A percentile compares a stretch with the other conserved stretches of the same genome.
These are phyloP conservation scores for Lerema accius DNA, from an alignment of 1,140 invertebrate species.

Conservation along the genomic window DNA sequence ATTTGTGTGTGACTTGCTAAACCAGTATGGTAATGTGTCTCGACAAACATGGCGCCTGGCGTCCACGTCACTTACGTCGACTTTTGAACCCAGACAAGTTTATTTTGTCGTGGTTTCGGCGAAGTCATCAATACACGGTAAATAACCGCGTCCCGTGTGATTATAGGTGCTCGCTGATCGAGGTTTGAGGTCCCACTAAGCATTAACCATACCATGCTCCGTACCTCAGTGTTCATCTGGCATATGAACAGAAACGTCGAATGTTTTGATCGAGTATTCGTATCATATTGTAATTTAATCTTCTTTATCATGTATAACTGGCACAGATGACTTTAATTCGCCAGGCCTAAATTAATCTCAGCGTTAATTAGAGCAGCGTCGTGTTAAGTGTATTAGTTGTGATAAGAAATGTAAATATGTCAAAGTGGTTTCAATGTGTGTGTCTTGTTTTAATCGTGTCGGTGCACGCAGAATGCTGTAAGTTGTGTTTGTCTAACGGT, in stretches of 20 bases:
- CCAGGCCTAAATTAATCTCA: too few relatives aligned
- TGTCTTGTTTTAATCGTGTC: conserved; percentile 6
- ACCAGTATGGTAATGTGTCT: conserved; percentile 46
- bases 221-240: neutral
- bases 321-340: too few relatives aligned
- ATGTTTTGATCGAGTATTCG: neutral
- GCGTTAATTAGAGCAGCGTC: too few relatives aligned
- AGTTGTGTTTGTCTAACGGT: conserved; percentile 27
- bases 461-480: conserved; percentile 28
- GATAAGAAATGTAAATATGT: conserved; percentile 25
- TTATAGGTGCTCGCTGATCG: too few relatives aligned
- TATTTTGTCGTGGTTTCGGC: neutral
- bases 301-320: too few relatives aligned
- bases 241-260: neutral
- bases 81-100: neutral
- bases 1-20: conserved; percentile 22
- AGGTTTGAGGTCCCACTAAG: too few relatives aligned
- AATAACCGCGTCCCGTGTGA: too few relatives aligned
- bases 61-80: neutral
- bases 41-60: conserved; percentile 16
- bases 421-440: conserved; percentile 24
- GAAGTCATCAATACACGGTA: neutral
- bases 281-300: too few relatives aligned
- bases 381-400: too few relatives aligned
- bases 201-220: too few relatives aligned